A percentile compares a stretch with the other conserved stretches of the same genome.
These are phyloP conservation scores for Brachyalestes nurse DNA, from an alignment of 2,797 vertebrate genomes.

Conservation along the genomic window DNA sequence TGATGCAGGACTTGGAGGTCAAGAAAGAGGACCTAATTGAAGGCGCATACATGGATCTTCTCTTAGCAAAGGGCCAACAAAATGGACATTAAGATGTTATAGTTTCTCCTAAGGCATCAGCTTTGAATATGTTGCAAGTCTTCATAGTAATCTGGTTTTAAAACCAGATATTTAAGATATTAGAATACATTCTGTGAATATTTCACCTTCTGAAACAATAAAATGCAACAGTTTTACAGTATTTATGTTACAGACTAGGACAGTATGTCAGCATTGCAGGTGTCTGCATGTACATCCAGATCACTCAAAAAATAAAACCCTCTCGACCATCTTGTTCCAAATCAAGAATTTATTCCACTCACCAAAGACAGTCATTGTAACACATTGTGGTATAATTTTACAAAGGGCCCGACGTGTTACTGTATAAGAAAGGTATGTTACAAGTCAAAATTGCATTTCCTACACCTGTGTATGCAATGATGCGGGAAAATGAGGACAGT, in stretches of 20 bases:
- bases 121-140: neutral
- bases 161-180: neutral
- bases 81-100: constrained; percentile 39
- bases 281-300: neutral
- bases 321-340: neutral
- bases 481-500: neutral
- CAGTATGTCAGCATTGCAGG: neutral
- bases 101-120: neutral
- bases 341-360: constrained; percentile 1
- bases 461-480: neutral
- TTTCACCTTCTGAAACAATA: neutral
- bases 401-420: neutral
- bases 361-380: neutral
- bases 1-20: constrained; percentile 81
- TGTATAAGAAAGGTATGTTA: neutral
- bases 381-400: neutral
- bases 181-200: neutral
- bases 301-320: neutral
- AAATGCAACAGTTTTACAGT: neutral
- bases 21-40: constrained; percentile 76
- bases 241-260: neutral
- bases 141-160: neutral
- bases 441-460: neutral
- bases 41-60: constrained; percentile 84
- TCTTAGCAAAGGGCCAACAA: constrained; percentile 64